phyloP scores from a whole-genome alignment of 2,113 vertebrate genomes.

The Neopipo cinnamomea region DNA sequence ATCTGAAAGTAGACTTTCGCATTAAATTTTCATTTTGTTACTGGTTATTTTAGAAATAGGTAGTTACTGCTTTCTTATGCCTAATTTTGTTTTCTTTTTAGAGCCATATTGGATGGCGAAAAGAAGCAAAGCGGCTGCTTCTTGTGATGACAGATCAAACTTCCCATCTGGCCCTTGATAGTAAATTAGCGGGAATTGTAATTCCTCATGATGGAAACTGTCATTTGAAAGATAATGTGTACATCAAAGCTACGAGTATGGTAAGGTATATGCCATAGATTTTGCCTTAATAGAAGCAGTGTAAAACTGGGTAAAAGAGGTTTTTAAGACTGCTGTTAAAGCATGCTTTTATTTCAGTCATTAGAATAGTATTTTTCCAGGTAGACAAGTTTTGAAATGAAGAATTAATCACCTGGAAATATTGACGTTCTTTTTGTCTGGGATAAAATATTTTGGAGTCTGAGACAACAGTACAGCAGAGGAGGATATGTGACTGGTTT shows the following conservation, averaged over 20 bases:
- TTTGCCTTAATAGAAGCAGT: neutral
- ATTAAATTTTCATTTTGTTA: neutral
- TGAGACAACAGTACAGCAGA: neutral
- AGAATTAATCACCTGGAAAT: neutral
- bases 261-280: conserved; percentile 75
- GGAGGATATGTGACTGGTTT: neutral
- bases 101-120: conserved; percentile 91
- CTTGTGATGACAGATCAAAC: conserved; percentile 98
- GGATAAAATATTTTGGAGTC: neutral
- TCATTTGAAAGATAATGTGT: conserved; percentile 91
- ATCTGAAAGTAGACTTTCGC: neutral
- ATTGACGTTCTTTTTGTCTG: neutral
- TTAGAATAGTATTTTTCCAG: neutral
- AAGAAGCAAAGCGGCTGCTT: conserved; percentile 90
- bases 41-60: neutral
- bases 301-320: neutral
- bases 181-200: conserved; percentile 94
- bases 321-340: neutral
- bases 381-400: neutral
- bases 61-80: neutral
- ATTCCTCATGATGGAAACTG: conserved; percentile 91
- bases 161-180: conserved; percentile 95
- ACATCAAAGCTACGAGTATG: conserved; percentile 88
- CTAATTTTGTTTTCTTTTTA: conserved; percentile 64
- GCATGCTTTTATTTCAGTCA: neutral